A percentile compares a stretch with the other conserved stretches of the same genome.
phyloP scores from a whole-genome alignment of 2,797 vertebrate species.

The Sebastes goodei region DNA sequence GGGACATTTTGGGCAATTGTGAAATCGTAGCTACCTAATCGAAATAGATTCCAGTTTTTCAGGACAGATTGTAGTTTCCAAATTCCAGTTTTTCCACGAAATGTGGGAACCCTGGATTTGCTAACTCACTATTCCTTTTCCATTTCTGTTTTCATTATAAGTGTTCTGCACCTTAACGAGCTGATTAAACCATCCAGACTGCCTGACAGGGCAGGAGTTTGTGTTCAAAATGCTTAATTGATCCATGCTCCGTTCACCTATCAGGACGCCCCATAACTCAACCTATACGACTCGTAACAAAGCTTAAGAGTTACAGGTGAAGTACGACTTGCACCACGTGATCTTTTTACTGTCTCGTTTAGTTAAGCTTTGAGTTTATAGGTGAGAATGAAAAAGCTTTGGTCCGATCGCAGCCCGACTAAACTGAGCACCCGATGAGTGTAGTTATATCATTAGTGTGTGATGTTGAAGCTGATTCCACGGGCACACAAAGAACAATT shows the following conservation, averaged over 20 bases:
- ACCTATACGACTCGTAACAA: background rate
- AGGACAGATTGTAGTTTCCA: background rate
- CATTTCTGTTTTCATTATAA: background rate
- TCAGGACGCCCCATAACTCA: background rate
- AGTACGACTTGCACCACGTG: no score
- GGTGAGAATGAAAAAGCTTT: background rate
- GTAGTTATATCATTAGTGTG: background rate
- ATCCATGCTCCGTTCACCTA: background rate
- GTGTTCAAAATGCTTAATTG: background rate
- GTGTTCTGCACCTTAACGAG: no score
- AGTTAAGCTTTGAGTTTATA: background rate
- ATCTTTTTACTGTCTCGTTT: background rate
- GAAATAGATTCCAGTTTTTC: background rate
- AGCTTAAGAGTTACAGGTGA: background rate
- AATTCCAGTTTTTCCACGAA: background rate
- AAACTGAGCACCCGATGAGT: background rate
- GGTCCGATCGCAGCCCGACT: no score
- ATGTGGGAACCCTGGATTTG: background rate
- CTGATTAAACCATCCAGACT: no score
- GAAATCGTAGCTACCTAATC: background rate
- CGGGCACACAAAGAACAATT: conserved; percentile 15
- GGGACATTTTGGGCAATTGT: background rate
- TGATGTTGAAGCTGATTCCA: conserved; percentile 35
- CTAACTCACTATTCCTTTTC: background rate
- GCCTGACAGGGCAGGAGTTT: background rate